A percentile compares a stretch with the other conserved stretches of the same genome.
These are phyloP conservation scores for Myiotriccus ornatus DNA, from an alignment of 2,797 vertebrate species.

Conservation along the genomic window DNA sequence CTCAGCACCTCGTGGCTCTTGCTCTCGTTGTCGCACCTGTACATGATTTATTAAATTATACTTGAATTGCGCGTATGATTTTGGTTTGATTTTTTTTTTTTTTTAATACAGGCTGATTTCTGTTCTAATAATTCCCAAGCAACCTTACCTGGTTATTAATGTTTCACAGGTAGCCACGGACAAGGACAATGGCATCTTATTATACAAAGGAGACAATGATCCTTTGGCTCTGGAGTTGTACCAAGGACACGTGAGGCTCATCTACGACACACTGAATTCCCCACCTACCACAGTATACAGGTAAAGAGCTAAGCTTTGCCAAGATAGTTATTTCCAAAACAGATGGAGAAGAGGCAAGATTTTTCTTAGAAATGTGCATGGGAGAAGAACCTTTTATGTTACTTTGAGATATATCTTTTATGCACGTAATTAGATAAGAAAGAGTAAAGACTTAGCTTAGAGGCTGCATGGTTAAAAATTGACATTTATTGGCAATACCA, in stretches of 20 bases:
- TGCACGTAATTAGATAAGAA: not conserved
- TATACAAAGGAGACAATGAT: conserved; percentile 94
- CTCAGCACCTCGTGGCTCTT: not conserved
- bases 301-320: conserved; percentile 54
- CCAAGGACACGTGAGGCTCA: conserved; percentile 92
- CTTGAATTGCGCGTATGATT: not conserved
- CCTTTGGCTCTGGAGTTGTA: conserved; percentile 93
- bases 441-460: not conserved
- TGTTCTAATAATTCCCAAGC: not conserved
- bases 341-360: not conserved
- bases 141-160: not conserved
- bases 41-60: not conserved
- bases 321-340: not conserved
- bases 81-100: not conserved
- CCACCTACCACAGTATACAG: conserved; percentile 89
- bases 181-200: conserved; percentile 91
- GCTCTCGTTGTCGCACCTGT: not conserved
- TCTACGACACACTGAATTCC: conserved; percentile 89
- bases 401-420: not conserved
- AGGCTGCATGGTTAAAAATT: not conserved
- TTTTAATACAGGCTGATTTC: not conserved
- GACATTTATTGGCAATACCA: not conserved
- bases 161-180: conserved; percentile 88
- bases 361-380: not conserved
- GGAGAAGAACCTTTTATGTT: not conserved